These are phyloP conservation scores for Tylochromis polylepis DNA, from an alignment of 2,113 vertebrate species.

Conservation along the genomic window DNA sequence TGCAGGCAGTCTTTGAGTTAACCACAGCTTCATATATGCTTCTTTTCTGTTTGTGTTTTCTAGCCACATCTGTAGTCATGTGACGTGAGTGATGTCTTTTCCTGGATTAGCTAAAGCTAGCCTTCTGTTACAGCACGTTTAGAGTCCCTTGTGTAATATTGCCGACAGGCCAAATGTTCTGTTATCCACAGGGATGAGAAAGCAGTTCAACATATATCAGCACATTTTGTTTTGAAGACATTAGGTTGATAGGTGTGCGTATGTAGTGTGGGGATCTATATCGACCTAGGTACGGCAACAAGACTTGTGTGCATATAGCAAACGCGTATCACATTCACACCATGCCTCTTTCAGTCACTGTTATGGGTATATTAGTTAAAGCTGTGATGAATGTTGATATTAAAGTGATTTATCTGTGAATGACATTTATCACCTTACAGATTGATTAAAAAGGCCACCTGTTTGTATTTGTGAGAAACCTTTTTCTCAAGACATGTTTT, in stretches of 20 bases:
- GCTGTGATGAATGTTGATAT: background rate
- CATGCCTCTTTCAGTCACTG: background rate
- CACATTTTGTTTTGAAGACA: slow-evolving; percentile 9
- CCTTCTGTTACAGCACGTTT: slow-evolving; percentile 12
- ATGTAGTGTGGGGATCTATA: background rate
- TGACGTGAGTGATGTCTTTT: slow-evolving; percentile 5
- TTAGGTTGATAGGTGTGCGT: background rate
- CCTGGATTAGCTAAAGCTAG: slow-evolving; percentile 2
- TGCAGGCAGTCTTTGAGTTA: background rate
- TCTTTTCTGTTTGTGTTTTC: slow-evolving; percentile 8
- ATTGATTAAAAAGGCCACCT: background rate
- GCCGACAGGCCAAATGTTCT: background rate
- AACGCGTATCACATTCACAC: background rate
- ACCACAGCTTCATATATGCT: slow-evolving; percentile 23
- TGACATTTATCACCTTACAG: background rate
- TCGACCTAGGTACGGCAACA: background rate
- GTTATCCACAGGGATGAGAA: background rate
- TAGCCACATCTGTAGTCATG: slow-evolving; percentile 36
- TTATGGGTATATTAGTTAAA: background rate
- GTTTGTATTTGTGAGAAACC: background rate
- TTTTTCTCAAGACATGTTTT: background rate
- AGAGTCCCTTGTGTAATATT: slow-evolving; percentile 1
- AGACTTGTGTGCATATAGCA: background rate
- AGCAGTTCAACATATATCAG: slow-evolving; percentile 1
- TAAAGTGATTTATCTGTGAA: background rate